Percentiles rank a stretch among this genome's conserved stretches.
phyloP scores from a whole-genome alignment of 2,113 vertebrate species.

The Pelvicachromis taeniatus region DNA sequence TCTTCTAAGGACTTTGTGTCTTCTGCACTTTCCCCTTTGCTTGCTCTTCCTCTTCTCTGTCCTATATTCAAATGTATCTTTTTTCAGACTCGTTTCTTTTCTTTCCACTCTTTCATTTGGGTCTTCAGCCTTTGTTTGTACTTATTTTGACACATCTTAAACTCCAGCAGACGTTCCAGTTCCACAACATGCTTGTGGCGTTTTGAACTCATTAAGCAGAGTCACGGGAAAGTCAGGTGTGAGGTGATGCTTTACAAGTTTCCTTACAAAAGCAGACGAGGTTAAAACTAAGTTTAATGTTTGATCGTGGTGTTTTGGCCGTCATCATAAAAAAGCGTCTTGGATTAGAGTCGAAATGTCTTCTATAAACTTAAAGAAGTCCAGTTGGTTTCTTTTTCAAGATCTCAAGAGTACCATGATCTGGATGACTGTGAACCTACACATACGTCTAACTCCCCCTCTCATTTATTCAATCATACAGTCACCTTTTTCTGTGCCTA shows the following conservation, averaged over 20 bases:
- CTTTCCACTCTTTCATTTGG: neutral
- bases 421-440: neutral
- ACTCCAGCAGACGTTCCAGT: fast-evolving
- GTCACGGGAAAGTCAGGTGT: neutral
- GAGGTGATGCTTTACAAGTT: neutral
- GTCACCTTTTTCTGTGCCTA: neutral
- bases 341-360: neutral
- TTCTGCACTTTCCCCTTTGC: neutral
- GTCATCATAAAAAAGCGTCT: neutral
- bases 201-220: neutral
- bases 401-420: neutral
- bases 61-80: neutral
- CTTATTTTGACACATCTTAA: neutral
- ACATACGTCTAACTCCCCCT: neutral
- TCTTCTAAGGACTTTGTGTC: neutral
- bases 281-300: neutral
- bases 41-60: neutral
- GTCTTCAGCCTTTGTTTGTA: neutral
- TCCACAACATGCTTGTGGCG: neutral
- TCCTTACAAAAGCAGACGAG: neutral
- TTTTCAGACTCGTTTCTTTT: neutral
- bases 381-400: neutral
- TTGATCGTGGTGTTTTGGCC: too few relatives aligned
- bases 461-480: neutral
- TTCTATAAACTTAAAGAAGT: neutral